Conservation (phyloP, 2,797 vertebrate genomes). For the Ciconia nigra region DNA sequence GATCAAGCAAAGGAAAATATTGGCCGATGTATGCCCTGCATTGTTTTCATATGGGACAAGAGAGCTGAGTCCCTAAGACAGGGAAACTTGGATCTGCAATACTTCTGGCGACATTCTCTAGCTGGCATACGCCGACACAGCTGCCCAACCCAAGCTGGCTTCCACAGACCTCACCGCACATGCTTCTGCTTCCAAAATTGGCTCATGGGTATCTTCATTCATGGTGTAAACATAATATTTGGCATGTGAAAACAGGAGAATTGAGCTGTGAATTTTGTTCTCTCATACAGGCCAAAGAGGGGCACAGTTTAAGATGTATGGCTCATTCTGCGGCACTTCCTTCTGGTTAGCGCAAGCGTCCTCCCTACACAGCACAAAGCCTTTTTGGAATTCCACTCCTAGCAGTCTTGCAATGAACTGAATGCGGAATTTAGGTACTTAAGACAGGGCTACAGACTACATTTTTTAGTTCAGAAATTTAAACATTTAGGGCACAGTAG, state of each 20-base stretch:
- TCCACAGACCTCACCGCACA: not conserved
- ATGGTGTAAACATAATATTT: not conserved
- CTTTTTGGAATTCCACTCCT: not conserved
- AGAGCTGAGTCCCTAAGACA: not conserved
- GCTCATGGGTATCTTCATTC: not conserved
- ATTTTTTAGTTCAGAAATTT: not conserved
- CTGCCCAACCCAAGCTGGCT: not conserved
- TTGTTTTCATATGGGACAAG: not conserved
- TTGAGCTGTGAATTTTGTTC: not conserved
- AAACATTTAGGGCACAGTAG: not conserved
- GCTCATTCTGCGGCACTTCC: accelerated
- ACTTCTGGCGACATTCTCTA: not conserved
- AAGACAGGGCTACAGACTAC: not conserved
- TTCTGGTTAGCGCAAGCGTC: not conserved
- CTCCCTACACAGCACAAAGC: not conserved
- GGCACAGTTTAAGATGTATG: not conserved
- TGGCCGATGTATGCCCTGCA: not conserved
- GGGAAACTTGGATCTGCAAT: not conserved
- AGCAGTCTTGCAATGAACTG: not conserved
- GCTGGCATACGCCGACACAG: not conserved
- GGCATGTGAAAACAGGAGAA: not conserved
- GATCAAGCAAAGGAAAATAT: not conserved
- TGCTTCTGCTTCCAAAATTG: not conserved
- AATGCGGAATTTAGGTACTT: not conserved
- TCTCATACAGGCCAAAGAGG: not conserved